phyloP scores from a whole-genome alignment of 2,888 invertebrate species.

The Bursaphelenchus okinawaensis region DNA sequence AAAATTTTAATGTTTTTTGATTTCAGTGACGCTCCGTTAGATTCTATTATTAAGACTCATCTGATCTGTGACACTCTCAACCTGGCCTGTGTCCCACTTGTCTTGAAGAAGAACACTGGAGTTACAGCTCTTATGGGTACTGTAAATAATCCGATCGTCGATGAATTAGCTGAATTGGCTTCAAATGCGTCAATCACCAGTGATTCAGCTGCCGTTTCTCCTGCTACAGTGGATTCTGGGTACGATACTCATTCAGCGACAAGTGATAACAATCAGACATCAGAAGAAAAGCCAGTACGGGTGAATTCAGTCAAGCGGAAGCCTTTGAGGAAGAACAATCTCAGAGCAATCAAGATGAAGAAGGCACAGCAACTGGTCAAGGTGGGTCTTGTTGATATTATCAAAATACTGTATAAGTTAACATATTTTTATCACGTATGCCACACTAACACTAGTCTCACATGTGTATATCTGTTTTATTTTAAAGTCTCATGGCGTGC shows the following conservation, averaged over 20 bases:
- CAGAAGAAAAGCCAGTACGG: neutral
- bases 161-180: constrained; percentile 4
- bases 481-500: too few species aligned
- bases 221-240: constrained; percentile 12
- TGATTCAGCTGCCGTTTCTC: constrained; percentile 1
- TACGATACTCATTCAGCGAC: neutral
- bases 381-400: too few species aligned
- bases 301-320: neutral
- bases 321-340: neutral
- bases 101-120: constrained; percentile 22
- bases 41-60: constrained; percentile 84
- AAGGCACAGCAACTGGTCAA: constrained; percentile 3
- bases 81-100: constrained; percentile 72
- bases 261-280: neutral
- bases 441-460: too few species aligned
- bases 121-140: constrained; percentile 20
- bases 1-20: neutral
- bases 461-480: too few species aligned
- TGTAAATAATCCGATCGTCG: constrained; percentile 11
- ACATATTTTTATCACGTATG: too few species aligned
- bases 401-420: too few species aligned
- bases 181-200: constrained; percentile 2
- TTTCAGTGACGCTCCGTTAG: constrained; percentile 77
- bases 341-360: constrained; percentile 2
- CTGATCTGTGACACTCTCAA: constrained; percentile 83